Conservation (phyloP, 1,140 invertebrate genomes). For the Tetramorium simillimum region DNA sequence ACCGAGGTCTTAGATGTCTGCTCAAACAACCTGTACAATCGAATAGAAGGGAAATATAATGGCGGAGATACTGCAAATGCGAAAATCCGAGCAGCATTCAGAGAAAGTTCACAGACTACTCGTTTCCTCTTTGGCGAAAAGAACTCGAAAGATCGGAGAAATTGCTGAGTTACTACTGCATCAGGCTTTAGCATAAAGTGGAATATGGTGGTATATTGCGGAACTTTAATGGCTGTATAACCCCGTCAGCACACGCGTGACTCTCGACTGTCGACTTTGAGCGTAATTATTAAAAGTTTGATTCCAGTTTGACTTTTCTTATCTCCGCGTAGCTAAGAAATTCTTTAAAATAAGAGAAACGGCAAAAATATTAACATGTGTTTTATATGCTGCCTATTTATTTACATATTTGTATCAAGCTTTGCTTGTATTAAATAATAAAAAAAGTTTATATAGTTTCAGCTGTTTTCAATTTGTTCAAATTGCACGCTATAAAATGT, state of each 20-base stretch:
- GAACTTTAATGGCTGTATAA: conserved; percentile 3
- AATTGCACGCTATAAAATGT: background rate
- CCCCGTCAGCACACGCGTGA: background rate
- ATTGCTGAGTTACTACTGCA: conserved; percentile 21
- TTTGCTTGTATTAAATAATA: background rate
- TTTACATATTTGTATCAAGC: background rate
- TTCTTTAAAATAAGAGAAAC: background rate
- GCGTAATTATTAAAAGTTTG: background rate
- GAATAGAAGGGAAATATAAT: conserved; percentile 43
- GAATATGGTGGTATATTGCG: background rate
- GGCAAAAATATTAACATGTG: background rate
- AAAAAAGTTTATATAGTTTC: background rate
- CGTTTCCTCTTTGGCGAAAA: conserved; percentile 40
- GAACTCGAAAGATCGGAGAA: conserved; percentile 38
- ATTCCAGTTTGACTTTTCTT: background rate
- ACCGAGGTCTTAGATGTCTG: conserved; percentile 6
- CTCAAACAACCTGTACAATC: background rate
- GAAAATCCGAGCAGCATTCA: background rate
- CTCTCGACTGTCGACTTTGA: background rate
- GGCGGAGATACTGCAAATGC: conserved; percentile 29
- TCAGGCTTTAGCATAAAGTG: background rate
- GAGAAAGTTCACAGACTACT: conserved; percentile 46
- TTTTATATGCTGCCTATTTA: background rate
- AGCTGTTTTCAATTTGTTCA: background rate
- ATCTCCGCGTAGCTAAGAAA: background rate